Conservation (phyloP, 2,888 invertebrate species). For the Agrotis exclamationis region DNA sequence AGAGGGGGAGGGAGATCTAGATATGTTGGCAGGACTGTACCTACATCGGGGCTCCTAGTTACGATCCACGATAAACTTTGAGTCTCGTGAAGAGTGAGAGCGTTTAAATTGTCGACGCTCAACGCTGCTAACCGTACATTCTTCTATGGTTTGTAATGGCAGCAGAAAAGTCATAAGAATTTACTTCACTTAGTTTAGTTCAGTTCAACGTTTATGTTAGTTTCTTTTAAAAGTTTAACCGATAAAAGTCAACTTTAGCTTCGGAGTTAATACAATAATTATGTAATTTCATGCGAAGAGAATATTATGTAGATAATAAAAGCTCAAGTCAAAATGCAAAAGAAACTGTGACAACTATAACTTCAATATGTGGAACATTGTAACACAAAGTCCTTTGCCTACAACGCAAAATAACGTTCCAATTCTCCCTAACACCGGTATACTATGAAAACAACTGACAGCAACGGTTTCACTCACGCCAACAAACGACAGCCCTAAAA, state of each 20-base stretch:
- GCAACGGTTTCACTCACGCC: slow-evolving; percentile 37
- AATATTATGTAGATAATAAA: slow-evolving; percentile 2
- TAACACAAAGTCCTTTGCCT: background rate
- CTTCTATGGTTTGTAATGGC: slow-evolving; percentile 78
- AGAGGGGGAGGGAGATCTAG: slow-evolving; percentile 70
- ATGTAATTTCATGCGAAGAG: background rate
- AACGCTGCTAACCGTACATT: slow-evolving; percentile 86
- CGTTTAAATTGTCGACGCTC: slow-evolving; percentile 89
- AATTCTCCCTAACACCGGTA: slow-evolving; percentile 22
- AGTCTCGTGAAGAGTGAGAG: slow-evolving; percentile 86
- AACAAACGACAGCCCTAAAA: slow-evolving; percentile 42
- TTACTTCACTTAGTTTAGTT: slow-evolving; percentile 38
- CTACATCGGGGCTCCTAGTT: slow-evolving; percentile 81
- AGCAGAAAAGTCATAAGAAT: slow-evolving; percentile 70
- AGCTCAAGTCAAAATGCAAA: background rate
- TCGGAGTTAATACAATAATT: background rate
- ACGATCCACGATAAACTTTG: slow-evolving; percentile 88
- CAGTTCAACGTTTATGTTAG: slow-evolving; percentile 18
- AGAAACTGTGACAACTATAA: slow-evolving; percentile 15
- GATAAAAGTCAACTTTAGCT: background rate
- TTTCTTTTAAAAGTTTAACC: slow-evolving; percentile 27
- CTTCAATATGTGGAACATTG: slow-evolving; percentile 1
- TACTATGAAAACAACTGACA: slow-evolving; percentile 33
- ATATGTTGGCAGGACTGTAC: slow-evolving; percentile 75
- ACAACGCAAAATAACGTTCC: slow-evolving; percentile 4